Evolutionary conservation across 2,113 vertebrate species (phyloP).

Genomic region (Tragulus kanchil): DNA sequence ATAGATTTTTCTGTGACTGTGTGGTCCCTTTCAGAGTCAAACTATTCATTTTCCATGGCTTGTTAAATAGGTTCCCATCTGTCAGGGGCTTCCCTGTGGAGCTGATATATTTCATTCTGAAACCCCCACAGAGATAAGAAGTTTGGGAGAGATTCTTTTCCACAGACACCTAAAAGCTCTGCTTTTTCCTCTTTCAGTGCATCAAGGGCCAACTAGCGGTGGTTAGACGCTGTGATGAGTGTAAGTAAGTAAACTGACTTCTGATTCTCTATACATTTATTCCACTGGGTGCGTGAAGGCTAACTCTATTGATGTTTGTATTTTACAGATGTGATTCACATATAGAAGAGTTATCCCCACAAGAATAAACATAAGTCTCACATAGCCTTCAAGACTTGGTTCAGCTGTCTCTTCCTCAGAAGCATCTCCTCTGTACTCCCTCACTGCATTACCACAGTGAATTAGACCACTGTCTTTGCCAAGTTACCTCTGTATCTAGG

Average conservation of each 20-base stretch:
- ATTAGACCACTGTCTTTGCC: too few species aligned
- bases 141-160: neutral
- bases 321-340: neutral
- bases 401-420: neutral
- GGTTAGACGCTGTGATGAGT: neutral
- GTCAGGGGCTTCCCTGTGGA: conserved; percentile 47
- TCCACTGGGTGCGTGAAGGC: neutral
- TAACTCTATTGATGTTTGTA: neutral
- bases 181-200: neutral
- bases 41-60: conserved; percentile 42
- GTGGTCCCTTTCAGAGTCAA: conserved; percentile 1
- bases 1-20: conserved; percentile 24
- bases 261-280: neutral
- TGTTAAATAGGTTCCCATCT: conserved; percentile 62
- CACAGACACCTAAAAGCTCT: neutral
- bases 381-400: neutral
- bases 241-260: neutral
- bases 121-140: conserved; percentile 59
- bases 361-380: neutral
- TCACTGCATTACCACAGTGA: neutral
- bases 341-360: neutral
- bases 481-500: neutral
- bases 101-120: conserved; percentile 69
- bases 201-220: neutral
- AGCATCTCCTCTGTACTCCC: neutral